Evolutionary conservation across 2,113 vertebrate species (phyloP).

Genomic region (Ornithorhynchus anatinus): DNA sequence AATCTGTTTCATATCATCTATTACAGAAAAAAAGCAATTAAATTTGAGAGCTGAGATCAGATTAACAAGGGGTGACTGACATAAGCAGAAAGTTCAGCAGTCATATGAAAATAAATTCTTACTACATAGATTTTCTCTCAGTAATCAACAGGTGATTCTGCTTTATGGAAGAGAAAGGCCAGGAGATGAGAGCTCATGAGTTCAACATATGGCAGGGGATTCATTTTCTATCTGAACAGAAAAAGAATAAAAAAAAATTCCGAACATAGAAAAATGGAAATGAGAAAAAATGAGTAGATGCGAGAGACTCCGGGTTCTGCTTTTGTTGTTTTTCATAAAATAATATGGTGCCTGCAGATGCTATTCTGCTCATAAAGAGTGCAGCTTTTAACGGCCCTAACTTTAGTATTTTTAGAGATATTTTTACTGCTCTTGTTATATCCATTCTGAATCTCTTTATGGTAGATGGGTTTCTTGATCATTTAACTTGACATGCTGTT

Average conservation of each 20-base stretch:
- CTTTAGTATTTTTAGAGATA: background rate
- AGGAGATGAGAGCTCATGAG: background rate
- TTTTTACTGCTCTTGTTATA: background rate
- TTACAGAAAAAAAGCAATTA: too few relatives aligned
- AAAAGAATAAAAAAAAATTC: background rate
- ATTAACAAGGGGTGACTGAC: slow-evolving; percentile 8
- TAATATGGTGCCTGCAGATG: background rate
- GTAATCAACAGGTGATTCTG: background rate
- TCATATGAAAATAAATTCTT: background rate
- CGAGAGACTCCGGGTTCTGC: background rate
- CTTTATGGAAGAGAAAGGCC: background rate
- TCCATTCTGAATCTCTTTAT: background rate
- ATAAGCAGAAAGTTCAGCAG: background rate
- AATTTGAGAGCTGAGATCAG: too few relatives aligned
- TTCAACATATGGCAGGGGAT: background rate
- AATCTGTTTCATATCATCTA: too few relatives aligned
- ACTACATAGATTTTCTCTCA: slow-evolving; percentile 4
- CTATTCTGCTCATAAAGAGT: slow-evolving; percentile 4
- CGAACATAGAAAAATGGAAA: background rate
- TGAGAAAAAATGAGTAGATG: background rate
- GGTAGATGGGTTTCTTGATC: background rate
- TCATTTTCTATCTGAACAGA: slow-evolving; percentile 16
- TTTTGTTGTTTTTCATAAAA: slow-evolving; percentile 25
- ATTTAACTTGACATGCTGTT: background rate
- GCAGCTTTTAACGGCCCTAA: background rate